phyloP scores from a whole-genome alignment of 2,797 vertebrate genomes.

The Trichosurus vulpecula region DNA sequence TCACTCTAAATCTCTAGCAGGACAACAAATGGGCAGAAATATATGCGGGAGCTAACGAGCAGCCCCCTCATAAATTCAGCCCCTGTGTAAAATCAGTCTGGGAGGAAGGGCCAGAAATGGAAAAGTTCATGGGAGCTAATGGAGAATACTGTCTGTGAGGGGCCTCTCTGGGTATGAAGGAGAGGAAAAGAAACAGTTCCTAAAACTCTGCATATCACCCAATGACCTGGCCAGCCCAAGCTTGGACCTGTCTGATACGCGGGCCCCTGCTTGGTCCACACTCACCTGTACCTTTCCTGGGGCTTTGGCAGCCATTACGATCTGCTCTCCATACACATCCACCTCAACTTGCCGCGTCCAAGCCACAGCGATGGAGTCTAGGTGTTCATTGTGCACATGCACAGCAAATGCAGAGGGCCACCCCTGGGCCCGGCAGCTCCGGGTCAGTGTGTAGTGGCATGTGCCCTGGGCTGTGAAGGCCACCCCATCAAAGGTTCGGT shows the following conservation, averaged over 20 bases:
- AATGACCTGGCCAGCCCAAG: background rate
- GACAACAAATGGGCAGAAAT: background rate
- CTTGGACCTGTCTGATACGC: no score
- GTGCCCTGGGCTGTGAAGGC: slow-evolving; percentile 84
- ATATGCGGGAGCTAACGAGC: background rate
- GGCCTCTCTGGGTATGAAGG: background rate
- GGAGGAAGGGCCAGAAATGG: background rate
- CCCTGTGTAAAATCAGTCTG: background rate
- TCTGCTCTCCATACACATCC: slow-evolving; percentile 68
- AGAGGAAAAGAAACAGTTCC: background rate
- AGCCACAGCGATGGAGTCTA: background rate
- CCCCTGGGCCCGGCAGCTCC: background rate
- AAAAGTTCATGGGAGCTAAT: background rate
- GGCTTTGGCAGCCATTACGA: slow-evolving; percentile 73
- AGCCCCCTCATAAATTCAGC: background rate
- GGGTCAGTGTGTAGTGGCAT: slow-evolving; percentile 45
- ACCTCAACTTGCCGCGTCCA: slow-evolving; percentile 46
- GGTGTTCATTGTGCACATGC: slow-evolving; percentile 70
- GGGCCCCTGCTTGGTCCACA: background rate
- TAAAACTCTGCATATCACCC: background rate
- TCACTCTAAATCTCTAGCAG: background rate
- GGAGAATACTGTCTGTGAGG: background rate
- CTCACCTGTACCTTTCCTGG: slow-evolving; percentile 77
- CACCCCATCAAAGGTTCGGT: slow-evolving; percentile 80
- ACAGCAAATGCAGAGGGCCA: slow-evolving; percentile 67